Evolutionary conservation across 2,888 invertebrate genomes (phyloP).

Genomic region (Rhopalosiphum nymphaeae): DNA sequence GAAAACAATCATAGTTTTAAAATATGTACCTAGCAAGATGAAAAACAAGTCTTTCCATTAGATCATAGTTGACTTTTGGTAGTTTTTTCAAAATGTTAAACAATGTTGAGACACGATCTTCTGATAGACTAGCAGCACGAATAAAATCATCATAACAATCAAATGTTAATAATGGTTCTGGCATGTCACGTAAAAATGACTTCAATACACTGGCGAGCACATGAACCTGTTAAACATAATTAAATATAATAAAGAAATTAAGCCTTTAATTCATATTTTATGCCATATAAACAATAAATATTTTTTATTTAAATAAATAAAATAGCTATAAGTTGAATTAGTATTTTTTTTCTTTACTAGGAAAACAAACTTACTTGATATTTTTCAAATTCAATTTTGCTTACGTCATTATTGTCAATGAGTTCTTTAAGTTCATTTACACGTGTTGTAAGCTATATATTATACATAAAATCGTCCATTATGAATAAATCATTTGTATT

Average conservation of each 20-base stretch:
- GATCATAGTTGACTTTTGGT: conserved; percentile 88
- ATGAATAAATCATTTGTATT: not conserved
- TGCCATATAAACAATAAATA: not conserved
- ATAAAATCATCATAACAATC: conserved; percentile 96
- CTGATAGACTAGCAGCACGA: conserved; percentile 86
- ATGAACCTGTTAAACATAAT: conserved; percentile 75
- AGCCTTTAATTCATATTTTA: conserved; percentile 7
- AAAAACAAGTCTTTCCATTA: conserved; percentile 92
- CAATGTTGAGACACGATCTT: conserved; percentile 87
- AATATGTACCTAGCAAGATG: conserved; percentile 80
- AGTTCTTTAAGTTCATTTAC: conserved; percentile 82
- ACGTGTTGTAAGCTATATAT: conserved; percentile 74
- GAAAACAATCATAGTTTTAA: too few relatives aligned
- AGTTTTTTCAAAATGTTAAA: conserved; percentile 90
- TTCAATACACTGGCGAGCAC: conserved; percentile 91
- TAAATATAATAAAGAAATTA: conserved; percentile 35
- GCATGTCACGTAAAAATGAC: conserved; percentile 90
- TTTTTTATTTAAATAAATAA: not conserved
- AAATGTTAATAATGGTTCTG: conserved; percentile 92
- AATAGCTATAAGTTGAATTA: not conserved
- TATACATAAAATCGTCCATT: not conserved
- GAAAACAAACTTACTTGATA: conserved; percentile 67
- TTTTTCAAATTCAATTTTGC: conserved; percentile 68
- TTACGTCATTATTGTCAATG: conserved; percentile 77
- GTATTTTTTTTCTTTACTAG: not conserved